These are phyloP conservation scores for Andrena bicolor DNA, from an alignment of 2,888 invertebrate species.

Conservation along the genomic window DNA sequence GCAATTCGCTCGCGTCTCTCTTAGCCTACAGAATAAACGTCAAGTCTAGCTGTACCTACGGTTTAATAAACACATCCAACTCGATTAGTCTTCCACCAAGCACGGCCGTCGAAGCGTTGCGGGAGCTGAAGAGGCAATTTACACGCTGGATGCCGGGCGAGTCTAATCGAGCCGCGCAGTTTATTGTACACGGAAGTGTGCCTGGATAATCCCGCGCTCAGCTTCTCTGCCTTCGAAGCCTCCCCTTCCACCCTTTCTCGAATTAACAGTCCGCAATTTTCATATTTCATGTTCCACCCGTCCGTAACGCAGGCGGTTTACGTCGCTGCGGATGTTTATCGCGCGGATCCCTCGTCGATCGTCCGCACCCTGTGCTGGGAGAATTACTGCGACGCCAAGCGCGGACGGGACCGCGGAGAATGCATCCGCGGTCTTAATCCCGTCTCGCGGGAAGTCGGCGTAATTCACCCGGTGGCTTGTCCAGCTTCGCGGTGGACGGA, in stretches of 20 bases:
- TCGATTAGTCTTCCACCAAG: conserved; percentile 15
- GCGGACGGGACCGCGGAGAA: conserved; percentile 22
- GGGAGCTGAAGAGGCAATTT: neutral
- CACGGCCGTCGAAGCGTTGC: neutral
- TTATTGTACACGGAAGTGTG: conserved; percentile 15
- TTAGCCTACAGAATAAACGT: neutral
- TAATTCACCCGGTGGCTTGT: conserved; percentile 41
- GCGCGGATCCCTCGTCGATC: neutral
- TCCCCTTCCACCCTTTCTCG: neutral
- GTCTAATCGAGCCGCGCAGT: conserved; percentile 6
- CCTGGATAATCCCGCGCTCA: neutral
- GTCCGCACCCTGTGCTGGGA: neutral
- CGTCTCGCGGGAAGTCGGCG: conserved; percentile 20
- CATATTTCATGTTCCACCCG: neutral
- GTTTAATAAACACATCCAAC: neutral
- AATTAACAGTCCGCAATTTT: neutral
- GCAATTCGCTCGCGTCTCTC: neutral
- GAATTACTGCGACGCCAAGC: conserved; percentile 22
- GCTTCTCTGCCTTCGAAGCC: neutral
- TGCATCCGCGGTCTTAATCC: conserved; percentile 45
- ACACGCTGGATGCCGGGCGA: neutral
- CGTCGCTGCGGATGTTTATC: neutral
- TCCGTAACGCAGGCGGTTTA: neutral
- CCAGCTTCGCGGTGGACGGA: conserved; percentile 58
- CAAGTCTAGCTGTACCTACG: neutral